These are phyloP conservation scores for Pelochelys cantorii DNA, from an alignment of 2,797 vertebrate genomes.

Conservation along the genomic window DNA sequence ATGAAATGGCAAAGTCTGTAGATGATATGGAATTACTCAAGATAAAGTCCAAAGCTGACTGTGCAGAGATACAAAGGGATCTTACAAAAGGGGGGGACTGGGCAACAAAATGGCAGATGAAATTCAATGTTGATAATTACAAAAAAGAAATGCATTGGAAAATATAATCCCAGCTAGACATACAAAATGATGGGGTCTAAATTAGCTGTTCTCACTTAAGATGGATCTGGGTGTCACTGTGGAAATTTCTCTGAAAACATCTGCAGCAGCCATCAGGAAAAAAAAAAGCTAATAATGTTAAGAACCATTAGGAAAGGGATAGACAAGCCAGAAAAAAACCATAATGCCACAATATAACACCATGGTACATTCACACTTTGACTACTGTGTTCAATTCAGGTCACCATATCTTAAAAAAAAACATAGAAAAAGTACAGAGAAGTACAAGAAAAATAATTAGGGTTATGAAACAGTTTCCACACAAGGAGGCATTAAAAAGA, in stretches of 20 bases:
- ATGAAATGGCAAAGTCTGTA: not conserved
- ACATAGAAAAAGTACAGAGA: not conserved
- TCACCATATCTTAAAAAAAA: not conserved
- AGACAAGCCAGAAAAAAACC: not conserved
- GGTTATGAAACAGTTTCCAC: not conserved
- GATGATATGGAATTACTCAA: not conserved
- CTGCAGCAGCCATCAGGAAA: not conserved
- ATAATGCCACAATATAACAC: not conserved
- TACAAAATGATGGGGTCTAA: not conserved
- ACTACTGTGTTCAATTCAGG: not conserved
- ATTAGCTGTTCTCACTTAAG: not conserved
- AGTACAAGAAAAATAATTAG: not conserved
- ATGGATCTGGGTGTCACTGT: not conserved
- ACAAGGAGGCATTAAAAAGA: not conserved
- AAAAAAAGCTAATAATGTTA: not conserved
- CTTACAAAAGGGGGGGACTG: not conserved
- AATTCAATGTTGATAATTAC: not conserved
- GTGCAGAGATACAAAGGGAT: not conserved
- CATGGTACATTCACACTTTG: not conserved
- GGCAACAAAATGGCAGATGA: not conserved
- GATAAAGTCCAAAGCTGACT: not conserved
- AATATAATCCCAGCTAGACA: not conserved
- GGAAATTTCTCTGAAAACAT: not conserved
- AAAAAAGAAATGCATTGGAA: not conserved
- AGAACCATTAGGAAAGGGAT: not conserved